Base-by-base conservation (phyloP, 2,113 vertebrate genomes). In the Gymnogyps californianus region DNA sequence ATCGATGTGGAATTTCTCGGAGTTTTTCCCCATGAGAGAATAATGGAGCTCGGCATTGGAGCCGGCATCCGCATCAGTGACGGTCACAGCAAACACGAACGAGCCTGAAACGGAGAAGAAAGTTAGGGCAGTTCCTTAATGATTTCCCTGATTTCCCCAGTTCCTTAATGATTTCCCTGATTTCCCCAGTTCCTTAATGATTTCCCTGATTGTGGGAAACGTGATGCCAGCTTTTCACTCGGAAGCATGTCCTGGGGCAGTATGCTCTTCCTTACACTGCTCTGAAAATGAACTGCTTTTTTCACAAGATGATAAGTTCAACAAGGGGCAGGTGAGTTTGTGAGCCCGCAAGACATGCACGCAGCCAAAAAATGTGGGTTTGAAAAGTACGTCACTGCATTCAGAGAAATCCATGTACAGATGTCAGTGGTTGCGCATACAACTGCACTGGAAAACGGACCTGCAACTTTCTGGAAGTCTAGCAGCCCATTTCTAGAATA, bases 1-100 rank as follows among this genome's bases (percentile, higher is more conserved):
- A 92, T 99, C 99, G 3, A 99, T 99, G 94, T 98, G 98, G 97
- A 99, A 99, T 81, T 99, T 99, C 69, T 99, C 99, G 0, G 99
- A 98, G 96, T 99, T 99, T 61, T 98, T 98, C 4, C 99, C 99
- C 24, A 98, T 90, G 2, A 99, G 98, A n/a, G 99, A 99, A 96
- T 99, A 99, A 96, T 99, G 99, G 58, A 99, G 99, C 91, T 99
- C 98, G 1, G 99, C 98, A 2, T 99, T 99, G 79, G 99, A 98
- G 21, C 99, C 99, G 0, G 98, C 95, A 84, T 99, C 99, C 8
- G 99, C 99, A 54, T 99, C 99, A 0, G 99, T 99, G 91, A 99
- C 99, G 0, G 99, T 99, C 31, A 99, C 99, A 0, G 99, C 99
- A 97, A 99, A 99, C 80, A 99, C 99, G 20, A 99, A 98, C 0